These are phyloP conservation scores for Hemistola chrysoprasaria DNA, from an alignment of 2,888 invertebrate genomes.

Conservation along the genomic window DNA sequence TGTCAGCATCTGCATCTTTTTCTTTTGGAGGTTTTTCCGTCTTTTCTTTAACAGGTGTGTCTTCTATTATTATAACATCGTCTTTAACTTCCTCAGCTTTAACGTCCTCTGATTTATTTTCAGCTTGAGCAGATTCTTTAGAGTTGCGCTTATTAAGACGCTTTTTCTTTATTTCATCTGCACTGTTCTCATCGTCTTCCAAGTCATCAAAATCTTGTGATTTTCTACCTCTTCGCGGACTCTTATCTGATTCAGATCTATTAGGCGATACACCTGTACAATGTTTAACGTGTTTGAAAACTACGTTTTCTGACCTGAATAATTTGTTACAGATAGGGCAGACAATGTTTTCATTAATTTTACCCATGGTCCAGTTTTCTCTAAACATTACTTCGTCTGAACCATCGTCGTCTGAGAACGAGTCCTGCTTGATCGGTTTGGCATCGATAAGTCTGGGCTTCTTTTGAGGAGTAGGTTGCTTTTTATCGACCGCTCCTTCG, in stretches of 20 bases:
- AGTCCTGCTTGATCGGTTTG: slow-evolving; percentile 40
- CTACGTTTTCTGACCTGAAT: slow-evolving; percentile 76
- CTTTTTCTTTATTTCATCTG: slow-evolving; percentile 32
- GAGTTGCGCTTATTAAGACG: slow-evolving; percentile 51
- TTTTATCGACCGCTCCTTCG: slow-evolving; percentile 43
- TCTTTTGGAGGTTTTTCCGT: slow-evolving; percentile 9
- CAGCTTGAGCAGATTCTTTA: slow-evolving; percentile 47
- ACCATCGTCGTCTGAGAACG: slow-evolving; percentile 47
- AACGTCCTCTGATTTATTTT: slow-evolving; percentile 7
- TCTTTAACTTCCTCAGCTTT: slow-evolving; percentile 42
- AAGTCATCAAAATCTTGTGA: slow-evolving; percentile 59
- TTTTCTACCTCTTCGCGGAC: slow-evolving; percentile 47
- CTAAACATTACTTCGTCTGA: slow-evolving; percentile 54
- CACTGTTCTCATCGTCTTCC: slow-evolving; percentile 50
- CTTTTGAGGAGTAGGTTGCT: slow-evolving; percentile 59
- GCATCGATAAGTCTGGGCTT: slow-evolving; percentile 60
- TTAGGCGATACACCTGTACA: slow-evolving; percentile 74
- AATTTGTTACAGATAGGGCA: slow-evolving; percentile 77
- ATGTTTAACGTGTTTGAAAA: slow-evolving; percentile 78
- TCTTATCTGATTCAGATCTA: slow-evolving; percentile 68
- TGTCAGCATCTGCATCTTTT: slow-evolving; percentile 15
- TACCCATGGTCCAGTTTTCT: slow-evolving; percentile 80
- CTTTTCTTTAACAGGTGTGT: slow-evolving; percentile 49
- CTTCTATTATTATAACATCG: slow-evolving; percentile 60
- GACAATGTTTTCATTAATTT: slow-evolving; percentile 76